A percentile compares a stretch with the other conserved stretches of the same genome.
phyloP scores from a whole-genome alignment of 2,888 invertebrate species.

The Lepetodrilus schrolli region DNA sequence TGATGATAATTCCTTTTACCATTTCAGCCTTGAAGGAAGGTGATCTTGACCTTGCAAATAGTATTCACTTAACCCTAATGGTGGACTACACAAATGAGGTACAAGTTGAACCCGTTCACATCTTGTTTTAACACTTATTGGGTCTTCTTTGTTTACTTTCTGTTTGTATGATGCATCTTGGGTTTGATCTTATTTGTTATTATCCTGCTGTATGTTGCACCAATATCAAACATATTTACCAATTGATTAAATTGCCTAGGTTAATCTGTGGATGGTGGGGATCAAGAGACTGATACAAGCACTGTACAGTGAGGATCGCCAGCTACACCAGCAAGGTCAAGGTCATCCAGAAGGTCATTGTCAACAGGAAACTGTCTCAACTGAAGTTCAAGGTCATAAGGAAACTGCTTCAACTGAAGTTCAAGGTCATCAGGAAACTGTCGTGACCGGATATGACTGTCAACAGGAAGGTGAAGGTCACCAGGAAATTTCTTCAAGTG shows the following conservation, averaged over 20 bases:
- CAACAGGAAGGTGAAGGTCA: background rate
- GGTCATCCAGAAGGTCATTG: background rate
- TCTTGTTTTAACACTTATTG: background rate
- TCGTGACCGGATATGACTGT: too few species aligned
- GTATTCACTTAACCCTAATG: slow-evolving; percentile 65
- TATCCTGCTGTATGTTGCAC: background rate
- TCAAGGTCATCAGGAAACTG: too few species aligned
- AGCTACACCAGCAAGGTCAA: background rate
- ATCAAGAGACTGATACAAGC: slow-evolving; percentile 68
- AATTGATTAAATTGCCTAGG: slow-evolving; percentile 51
- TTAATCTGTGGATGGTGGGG: slow-evolving; percentile 70
- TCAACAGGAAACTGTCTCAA: background rate
- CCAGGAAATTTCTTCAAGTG: too few species aligned
- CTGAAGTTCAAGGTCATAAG: background rate
- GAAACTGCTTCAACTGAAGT: background rate
- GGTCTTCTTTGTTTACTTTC: background rate
- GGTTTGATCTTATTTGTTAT: background rate
- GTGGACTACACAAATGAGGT: slow-evolving; percentile 69
- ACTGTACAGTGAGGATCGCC: slow-evolving; percentile 35
- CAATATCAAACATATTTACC: background rate
- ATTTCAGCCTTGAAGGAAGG: slow-evolving; percentile 57
- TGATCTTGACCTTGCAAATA: slow-evolving; percentile 57
- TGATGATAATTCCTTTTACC: too few species aligned
- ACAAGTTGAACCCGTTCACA: too few species aligned
- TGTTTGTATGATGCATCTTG: background rate